Percentiles rank a stretch among this genome's conserved stretches.
phyloP scores from a whole-genome alignment of 2,113 vertebrate genomes.

The Bubalus kerabau region DNA sequence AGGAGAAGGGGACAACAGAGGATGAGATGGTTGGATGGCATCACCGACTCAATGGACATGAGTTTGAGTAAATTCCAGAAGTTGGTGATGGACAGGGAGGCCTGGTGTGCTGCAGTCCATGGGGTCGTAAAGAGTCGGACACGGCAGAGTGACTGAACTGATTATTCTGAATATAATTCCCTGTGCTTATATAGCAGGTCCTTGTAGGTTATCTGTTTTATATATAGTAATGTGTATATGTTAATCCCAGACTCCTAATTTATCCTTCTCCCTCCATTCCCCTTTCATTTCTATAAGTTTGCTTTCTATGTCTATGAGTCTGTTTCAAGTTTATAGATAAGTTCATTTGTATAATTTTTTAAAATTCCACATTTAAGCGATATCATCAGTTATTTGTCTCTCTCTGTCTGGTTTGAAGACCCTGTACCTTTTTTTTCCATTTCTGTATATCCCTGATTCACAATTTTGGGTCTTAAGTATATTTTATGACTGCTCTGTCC shows the following conservation, averaged over 20 bases:
- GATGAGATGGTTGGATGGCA: background rate
- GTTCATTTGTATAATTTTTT: background rate
- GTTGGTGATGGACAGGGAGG: background rate
- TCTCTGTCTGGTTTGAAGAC: background rate
- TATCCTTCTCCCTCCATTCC: background rate
- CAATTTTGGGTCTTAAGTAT: background rate
- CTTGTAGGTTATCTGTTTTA: background rate
- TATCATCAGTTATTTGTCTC: background rate
- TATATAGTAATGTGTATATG: background rate
- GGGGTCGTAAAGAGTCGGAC: background rate
- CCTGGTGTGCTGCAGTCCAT: background rate
- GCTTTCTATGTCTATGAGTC: background rate
- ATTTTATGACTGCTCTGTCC: background rate
- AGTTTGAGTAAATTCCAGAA: background rate
- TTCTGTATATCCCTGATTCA: background rate
- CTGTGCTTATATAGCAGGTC: background rate
- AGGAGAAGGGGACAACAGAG: background rate
- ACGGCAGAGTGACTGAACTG: background rate
- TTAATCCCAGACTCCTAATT: background rate
- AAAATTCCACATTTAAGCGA: background rate
- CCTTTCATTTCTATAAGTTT: background rate
- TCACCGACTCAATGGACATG: background rate
- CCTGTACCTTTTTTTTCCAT: background rate
- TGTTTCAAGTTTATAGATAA: background rate
- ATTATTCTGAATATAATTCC: background rate